Evolutionary conservation across 2,888 invertebrate genomes (phyloP).

Genomic region (Disparrhopalites patrizii): DNA sequence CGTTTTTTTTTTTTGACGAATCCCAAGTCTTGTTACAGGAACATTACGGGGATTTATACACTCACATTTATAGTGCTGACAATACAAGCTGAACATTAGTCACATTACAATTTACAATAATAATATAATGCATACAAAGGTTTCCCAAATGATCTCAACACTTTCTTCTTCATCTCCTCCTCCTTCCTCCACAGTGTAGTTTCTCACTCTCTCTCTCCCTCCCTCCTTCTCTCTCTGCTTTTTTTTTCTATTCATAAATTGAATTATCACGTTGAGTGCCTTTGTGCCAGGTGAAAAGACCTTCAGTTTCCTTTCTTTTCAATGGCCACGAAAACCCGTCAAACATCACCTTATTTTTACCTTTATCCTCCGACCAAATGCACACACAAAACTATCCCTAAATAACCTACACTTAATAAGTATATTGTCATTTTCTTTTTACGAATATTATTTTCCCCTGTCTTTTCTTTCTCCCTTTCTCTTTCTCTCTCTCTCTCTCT

Average conservation of each 20-base stretch:
- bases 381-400: conserved; percentile 22
- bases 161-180: conserved; percentile 37
- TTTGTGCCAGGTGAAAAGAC: conserved; percentile 40
- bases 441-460: background rate
- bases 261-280: conserved; percentile 44
- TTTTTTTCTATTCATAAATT: conserved; percentile 41
- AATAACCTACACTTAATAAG: conserved; percentile 24
- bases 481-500: too few relatives aligned
- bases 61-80: conserved; percentile 22
- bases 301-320: conserved; percentile 35
- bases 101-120: conserved; percentile 28
- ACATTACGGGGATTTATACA: too few relatives aligned
- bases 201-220: too few relatives aligned
- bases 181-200: too few relatives aligned
- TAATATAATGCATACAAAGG: conserved; percentile 35
- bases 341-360: conserved; percentile 25
- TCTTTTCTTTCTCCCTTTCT: too few relatives aligned
- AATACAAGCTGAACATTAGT: conserved; percentile 9
- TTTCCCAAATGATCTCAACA: conserved; percentile 42
- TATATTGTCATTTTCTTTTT: conserved; percentile 9
- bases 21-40: too few relatives aligned
- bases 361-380: conserved; percentile 23
- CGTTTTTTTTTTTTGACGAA: too few relatives aligned
- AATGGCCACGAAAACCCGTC: conserved; percentile 21
- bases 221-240: too few relatives aligned